These are phyloP conservation scores for Tuberolachnus salignus DNA, from an alignment of 2,888 invertebrate genomes.

Conservation along the genomic window DNA sequence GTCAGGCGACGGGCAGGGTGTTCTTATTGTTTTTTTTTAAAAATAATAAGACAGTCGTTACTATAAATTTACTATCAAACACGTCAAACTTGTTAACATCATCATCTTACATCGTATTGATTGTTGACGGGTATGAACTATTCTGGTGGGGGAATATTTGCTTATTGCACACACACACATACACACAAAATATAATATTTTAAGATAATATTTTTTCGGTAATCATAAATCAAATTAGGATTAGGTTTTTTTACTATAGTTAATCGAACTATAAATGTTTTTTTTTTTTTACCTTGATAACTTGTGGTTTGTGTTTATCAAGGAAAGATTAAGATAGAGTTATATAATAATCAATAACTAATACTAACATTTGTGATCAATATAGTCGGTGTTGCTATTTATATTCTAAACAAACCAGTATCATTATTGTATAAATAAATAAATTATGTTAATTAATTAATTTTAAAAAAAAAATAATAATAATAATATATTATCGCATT, in stretches of 20 bases:
- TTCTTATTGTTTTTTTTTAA: constrained; percentile 50
- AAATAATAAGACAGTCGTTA: constrained; percentile 47
- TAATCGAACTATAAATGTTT: constrained; percentile 20
- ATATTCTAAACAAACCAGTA: background rate
- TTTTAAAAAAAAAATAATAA: background rate
- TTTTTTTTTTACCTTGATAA: constrained; percentile 31
- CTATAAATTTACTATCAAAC: constrained; percentile 41
- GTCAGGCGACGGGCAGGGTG: constrained; percentile 57
- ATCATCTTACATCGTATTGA: constrained; percentile 10
- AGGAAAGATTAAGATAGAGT: constrained; percentile 1
- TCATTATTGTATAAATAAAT: background rate
- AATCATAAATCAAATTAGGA: constrained; percentile 49
- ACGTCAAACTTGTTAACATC: constrained; percentile 39
- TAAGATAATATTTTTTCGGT: constrained; percentile 33
- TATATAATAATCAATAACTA: constrained; percentile 23
- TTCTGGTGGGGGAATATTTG: constrained; percentile 55
- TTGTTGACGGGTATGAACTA: constrained; percentile 34
- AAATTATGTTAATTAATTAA: background rate
- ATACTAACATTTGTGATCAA: constrained; percentile 23
- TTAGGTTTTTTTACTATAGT: constrained; percentile 26
- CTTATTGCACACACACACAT: constrained; percentile 33
- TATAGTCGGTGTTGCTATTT: constrained; percentile 31
- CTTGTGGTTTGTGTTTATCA: constrained; percentile 32
- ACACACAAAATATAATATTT: constrained; percentile 12
- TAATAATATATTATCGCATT: too few species aligned